phyloP scores from a whole-genome alignment of 1,140 invertebrate genomes.

The Hylyphantes graminicola region DNA sequence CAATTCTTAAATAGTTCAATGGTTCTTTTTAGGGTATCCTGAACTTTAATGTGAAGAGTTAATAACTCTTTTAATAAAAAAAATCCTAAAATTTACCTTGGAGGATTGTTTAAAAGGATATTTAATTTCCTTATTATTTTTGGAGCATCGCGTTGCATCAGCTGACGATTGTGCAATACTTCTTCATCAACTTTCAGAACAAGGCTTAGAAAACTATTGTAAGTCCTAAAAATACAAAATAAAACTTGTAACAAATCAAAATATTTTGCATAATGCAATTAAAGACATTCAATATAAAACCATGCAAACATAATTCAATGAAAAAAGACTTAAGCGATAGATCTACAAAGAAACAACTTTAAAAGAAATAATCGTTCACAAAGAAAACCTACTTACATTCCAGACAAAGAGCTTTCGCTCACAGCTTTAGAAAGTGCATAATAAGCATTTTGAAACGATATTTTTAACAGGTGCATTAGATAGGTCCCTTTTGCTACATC shows the following conservation, averaged over 20 bases:
- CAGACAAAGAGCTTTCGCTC: not conserved
- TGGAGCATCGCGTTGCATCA: not conserved
- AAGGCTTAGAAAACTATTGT: constrained; percentile 2
- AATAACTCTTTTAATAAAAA: no score
- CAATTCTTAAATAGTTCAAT: no score
- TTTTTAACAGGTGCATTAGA: constrained; percentile 37
- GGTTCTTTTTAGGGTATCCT: no score
- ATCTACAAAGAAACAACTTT: not conserved
- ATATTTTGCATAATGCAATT: not conserved
- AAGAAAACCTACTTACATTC: not conserved
- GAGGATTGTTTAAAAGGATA: not conserved
- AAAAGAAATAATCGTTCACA: not conserved
- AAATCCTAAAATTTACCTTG: no score
- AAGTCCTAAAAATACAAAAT: not conserved
- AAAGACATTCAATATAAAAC: not conserved
- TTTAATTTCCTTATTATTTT: constrained; percentile 7
- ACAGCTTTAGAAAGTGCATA: constrained; percentile 37
- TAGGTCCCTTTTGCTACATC: constrained; percentile 57
- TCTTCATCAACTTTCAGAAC: constrained; percentile 13
- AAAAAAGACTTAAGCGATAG: not conserved
- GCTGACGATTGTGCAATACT: not conserved
- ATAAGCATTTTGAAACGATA: constrained; percentile 53
- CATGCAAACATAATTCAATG: not conserved
- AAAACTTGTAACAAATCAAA: not conserved
- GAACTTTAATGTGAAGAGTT: no score